A percentile compares a stretch with the other conserved stretches of the same genome.
These are phyloP conservation scores for Acrocephalus scirpaceus DNA, from an alignment of 2,797 vertebrate genomes.

Conservation along the genomic window DNA sequence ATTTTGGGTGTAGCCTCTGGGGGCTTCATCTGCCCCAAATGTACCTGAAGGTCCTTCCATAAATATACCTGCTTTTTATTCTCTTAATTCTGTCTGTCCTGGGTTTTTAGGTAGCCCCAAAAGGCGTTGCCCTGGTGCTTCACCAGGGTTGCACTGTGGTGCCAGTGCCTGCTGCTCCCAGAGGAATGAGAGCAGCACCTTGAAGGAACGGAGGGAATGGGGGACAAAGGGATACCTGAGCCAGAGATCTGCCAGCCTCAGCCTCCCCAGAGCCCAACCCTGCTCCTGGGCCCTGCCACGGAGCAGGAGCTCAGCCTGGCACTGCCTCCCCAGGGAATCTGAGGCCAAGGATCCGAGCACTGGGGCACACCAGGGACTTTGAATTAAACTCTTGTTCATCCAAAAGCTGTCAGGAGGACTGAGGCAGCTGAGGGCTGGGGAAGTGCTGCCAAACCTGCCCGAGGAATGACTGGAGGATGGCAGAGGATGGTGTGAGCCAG, in stretches of 20 bases:
- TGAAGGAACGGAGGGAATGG: fast-evolving
- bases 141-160: fast-evolving
- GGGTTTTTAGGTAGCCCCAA: background rate
- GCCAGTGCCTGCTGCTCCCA: too few relatives aligned
- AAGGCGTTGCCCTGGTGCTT: background rate
- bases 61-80: background rate
- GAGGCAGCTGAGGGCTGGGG: fast-evolving
- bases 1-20: background rate
- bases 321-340: background rate
- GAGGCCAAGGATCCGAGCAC: background rate
- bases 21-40: fast-evolving
- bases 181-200: background rate
- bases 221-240: background rate
- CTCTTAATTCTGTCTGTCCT: fast-evolving
- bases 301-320: background rate
- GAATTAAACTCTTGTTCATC: background rate
- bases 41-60: background rate
- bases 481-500: background rate
- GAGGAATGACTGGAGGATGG: background rate
- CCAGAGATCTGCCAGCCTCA: background rate
- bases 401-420: background rate
- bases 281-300: background rate
- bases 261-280: too few relatives aligned
- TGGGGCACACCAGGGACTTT: background rate
- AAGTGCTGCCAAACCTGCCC: background rate